These are phyloP conservation scores for Stenotaenia linearis DNA, from an alignment of 2,888 invertebrate species.

Conservation along the genomic window DNA sequence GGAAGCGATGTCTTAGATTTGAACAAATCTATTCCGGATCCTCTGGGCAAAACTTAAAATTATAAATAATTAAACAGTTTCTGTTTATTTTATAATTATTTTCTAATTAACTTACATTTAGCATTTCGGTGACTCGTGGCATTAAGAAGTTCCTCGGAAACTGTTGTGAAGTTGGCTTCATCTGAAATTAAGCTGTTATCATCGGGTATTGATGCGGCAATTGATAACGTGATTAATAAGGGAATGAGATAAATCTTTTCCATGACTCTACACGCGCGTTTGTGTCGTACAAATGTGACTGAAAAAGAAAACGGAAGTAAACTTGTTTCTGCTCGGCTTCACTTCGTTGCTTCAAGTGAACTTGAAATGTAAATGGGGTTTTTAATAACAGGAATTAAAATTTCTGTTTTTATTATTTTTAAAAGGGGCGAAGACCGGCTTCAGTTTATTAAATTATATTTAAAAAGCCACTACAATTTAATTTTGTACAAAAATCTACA, in stretches of 20 bases:
- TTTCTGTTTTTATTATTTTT: background rate
- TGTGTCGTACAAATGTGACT: background rate
- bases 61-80: background rate
- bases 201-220: background rate
- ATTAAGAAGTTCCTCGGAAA: background rate
- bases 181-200: background rate
- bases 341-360: background rate
- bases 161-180: background rate
- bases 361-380: background rate
- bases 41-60: background rate
- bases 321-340: background rate
- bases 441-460: background rate
- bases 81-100: background rate
- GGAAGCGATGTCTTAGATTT: slow-evolving; percentile 24
- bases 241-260: background rate
- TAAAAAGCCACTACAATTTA: too few species aligned
- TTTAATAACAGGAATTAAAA: background rate
- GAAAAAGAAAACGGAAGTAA: background rate
- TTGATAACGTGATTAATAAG: background rate
- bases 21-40: background rate
- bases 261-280: background rate
- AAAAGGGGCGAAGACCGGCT: background rate
- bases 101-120: background rate
- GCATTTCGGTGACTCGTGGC: background rate
- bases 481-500: background rate